These are phyloP conservation scores for Steinernema carpocapsae DNA, from an alignment of 2,888 invertebrate genomes.

Conservation along the genomic window DNA sequence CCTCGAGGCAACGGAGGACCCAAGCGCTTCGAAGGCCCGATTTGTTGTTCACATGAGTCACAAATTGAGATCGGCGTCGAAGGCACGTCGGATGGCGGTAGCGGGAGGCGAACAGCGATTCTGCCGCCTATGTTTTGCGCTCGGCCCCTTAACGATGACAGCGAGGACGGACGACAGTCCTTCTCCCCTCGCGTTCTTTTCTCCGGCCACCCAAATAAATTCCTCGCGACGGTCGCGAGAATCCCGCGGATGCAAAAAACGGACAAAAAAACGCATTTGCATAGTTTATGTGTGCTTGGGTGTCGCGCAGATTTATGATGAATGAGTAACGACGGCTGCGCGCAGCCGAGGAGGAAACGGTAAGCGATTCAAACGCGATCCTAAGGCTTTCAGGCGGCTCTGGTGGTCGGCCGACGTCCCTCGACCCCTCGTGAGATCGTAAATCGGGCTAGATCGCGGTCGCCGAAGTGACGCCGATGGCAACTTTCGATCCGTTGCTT, in stretches of 20 bases:
- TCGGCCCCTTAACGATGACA: neutral
- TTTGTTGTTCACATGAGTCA: too few relatives aligned
- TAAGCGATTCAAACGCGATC: conserved; percentile 48
- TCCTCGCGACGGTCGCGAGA: neutral
- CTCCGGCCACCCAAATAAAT: conserved; percentile 31
- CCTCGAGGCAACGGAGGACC: neutral
- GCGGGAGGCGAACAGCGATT: too few relatives aligned
- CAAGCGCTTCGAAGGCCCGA: neutral
- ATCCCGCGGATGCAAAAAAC: conserved; percentile 1
- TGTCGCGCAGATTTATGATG: conserved; percentile 33
- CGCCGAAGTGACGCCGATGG: conserved; percentile 19
- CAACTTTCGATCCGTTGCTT: conserved; percentile 5
- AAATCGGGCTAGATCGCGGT: conserved; percentile 7
- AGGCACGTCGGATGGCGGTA: neutral
- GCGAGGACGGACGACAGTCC: conserved; percentile 10
- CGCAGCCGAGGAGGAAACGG: conserved; percentile 17
- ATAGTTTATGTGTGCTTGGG: conserved; percentile 16
- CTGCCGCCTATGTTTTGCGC: neutral
- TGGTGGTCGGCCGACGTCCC: conserved; percentile 35
- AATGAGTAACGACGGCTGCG: neutral
- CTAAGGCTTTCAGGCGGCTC: conserved; percentile 44
- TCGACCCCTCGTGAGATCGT: neutral
- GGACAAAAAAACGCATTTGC: conserved; percentile 29
- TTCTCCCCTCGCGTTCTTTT: neutral
- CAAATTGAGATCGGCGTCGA: neutral